These are phyloP conservation scores for Cheilosia vernalis DNA, from an alignment of 2,888 invertebrate genomes.

Conservation along the genomic window DNA sequence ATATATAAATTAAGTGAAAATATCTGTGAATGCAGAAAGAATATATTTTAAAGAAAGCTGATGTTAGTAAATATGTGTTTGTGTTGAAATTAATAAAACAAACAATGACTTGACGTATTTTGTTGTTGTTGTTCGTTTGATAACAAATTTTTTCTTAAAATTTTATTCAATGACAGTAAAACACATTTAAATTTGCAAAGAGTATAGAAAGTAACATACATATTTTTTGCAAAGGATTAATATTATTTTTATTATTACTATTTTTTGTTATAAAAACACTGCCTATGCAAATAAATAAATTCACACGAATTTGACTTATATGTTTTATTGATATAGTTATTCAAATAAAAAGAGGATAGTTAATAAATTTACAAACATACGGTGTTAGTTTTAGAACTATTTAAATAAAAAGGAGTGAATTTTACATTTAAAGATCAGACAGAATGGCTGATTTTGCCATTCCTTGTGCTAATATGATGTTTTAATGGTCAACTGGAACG, in stretches of 20 bases:
- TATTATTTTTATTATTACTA: neutral
- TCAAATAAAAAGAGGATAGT: neutral
- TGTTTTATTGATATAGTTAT: conserved; percentile 28
- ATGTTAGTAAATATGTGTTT: conserved; percentile 46
- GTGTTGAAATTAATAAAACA: conserved; percentile 34
- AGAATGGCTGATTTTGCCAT: conserved; percentile 5
- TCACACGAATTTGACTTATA: conserved; percentile 39
- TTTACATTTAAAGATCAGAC: conserved; percentile 39
- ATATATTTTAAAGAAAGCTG: conserved; percentile 28
- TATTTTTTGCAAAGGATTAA: conserved; percentile 16
- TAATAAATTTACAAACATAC: conserved; percentile 30
- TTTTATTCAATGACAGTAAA: conserved; percentile 54
- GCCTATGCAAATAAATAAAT: conserved; percentile 37
- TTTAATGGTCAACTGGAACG: conserved; percentile 18
- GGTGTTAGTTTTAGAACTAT: conserved; percentile 48
- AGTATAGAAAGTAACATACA: conserved; percentile 56
- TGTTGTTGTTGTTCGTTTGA: conserved; percentile 9
- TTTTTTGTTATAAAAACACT: conserved; percentile 26
- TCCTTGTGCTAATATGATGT: conserved; percentile 38
- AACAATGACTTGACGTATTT: conserved; percentile 10
- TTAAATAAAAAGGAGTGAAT: conserved; percentile 19
- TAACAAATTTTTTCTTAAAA: conserved; percentile 37
- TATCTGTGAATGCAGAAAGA: conserved; percentile 48
- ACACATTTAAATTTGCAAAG: conserved; percentile 45
- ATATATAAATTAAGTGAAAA: conserved; percentile 15